phyloP scores from a whole-genome alignment of 2,888 invertebrate species.

The Sarcophaga variegata region DNA sequence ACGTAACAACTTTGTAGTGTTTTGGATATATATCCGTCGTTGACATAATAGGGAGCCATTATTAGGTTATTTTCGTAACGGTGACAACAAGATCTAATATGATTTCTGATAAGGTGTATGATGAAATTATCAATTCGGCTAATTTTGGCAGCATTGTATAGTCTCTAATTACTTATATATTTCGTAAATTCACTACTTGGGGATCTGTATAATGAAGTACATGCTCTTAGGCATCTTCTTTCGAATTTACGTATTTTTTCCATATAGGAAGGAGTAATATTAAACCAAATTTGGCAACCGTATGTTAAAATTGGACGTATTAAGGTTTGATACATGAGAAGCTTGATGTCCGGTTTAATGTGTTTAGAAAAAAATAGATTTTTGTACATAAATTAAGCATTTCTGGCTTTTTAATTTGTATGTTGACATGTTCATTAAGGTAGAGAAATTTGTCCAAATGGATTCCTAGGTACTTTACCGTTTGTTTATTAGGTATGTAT shows the following conservation, averaged over 20 bases:
- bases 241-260: not conserved
- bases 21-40: not conserved
- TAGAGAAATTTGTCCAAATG: no score
- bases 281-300: no score
- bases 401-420: no score
- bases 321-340: not conserved
- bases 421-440: no score
- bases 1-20: no score
- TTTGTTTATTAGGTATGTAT: conserved; percentile 4
- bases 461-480: no score
- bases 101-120: not conserved
- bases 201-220: not conserved
- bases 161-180: not conserved
- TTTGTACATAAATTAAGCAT: no score
- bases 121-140: not conserved
- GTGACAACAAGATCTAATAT: not conserved
- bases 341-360: no score
- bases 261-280: not conserved
- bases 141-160: not conserved
- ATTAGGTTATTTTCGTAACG: not conserved
- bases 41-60: not conserved
- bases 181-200: not conserved
- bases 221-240: not conserved
- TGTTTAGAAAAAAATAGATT: no score
- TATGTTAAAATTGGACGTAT: not conserved